These are phyloP conservation scores for Serripes groenlandicus DNA, from an alignment of 2,888 invertebrate genomes.

Conservation along the genomic window DNA sequence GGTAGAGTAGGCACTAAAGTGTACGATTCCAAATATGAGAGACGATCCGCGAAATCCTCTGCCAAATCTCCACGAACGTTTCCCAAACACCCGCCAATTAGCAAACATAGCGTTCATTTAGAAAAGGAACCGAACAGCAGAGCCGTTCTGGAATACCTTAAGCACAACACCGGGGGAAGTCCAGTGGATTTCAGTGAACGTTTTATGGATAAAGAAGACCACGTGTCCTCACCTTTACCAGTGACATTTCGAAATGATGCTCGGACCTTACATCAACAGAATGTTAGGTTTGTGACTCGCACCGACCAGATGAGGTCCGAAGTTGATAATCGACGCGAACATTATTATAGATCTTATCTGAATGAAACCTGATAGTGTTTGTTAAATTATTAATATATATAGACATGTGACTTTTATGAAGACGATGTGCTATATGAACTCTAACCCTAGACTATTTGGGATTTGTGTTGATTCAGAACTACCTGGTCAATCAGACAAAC, in stretches of 20 bases:
- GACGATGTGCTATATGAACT: too few relatives aligned
- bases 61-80: conserved; percentile 2
- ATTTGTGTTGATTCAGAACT: too few relatives aligned
- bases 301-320: neutral
- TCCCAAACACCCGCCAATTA: conserved; percentile 23
- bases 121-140: conserved; percentile 28
- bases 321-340: neutral
- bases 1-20: neutral
- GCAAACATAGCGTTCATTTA: conserved; percentile 33
- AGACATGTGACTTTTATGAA: too few relatives aligned
- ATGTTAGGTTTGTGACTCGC: conserved; percentile 3
- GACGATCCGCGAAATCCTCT: conserved; percentile 7
- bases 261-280: neutral
- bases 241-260: conserved; percentile 34
- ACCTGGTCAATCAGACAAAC: too few relatives aligned
- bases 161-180: neutral
- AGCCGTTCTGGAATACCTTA: conserved; percentile 34
- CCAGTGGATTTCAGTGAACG: conserved; percentile 25
- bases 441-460: too few relatives aligned
- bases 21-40: neutral
- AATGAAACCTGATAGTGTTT: neutral
- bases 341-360: conserved; percentile 1
- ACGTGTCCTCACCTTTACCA: conserved; percentile 26
- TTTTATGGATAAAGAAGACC: conserved; percentile 6
- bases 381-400: too few relatives aligned